A percentile compares a stretch with the other conserved stretches of the same genome.
Conservation (phyloP, 2,888 invertebrate species). For the Chironomus riparius region DNA sequence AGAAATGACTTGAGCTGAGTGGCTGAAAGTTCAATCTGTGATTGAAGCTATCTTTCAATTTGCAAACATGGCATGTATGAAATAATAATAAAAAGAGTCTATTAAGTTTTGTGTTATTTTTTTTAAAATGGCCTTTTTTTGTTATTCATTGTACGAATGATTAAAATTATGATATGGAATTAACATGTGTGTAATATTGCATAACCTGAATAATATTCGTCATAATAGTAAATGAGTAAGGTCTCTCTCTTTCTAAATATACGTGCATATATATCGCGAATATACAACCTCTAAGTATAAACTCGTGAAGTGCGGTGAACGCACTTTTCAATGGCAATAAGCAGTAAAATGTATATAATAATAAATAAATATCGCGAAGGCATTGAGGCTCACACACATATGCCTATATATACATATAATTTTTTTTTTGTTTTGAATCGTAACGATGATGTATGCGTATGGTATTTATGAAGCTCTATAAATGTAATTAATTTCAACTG, state of each 20-base stretch:
- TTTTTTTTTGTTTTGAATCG: not conserved
- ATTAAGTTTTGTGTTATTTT: not conserved
- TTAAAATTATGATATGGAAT: conserved; percentile 24
- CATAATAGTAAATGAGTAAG: conserved; percentile 26
- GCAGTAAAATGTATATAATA: not conserved
- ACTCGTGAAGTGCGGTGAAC: conserved; percentile 18
- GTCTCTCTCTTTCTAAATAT: not conserved
- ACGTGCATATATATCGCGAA: not conserved
- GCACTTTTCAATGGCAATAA: conserved; percentile 25
- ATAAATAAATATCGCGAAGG: not conserved
- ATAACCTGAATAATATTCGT: conserved; percentile 22
- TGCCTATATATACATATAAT: not conserved
- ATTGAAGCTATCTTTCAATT: too few species aligned
- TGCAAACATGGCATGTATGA: not conserved
- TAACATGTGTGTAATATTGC: conserved; percentile 24
- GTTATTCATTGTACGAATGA: conserved; percentile 2
- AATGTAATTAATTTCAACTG: not conserved
- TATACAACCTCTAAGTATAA: not conserved
- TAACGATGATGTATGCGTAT: not conserved
- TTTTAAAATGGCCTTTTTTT: not conserved
- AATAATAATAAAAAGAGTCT: not conserved
- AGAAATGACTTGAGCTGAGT: too few species aligned
- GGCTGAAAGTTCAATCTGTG: too few species aligned
- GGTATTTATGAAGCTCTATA: too few species aligned
- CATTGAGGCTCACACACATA: not conserved